Evolutionary conservation across 2,113 vertebrate species (phyloP).

Genomic region (Megaptera novaeangliae): DNA sequence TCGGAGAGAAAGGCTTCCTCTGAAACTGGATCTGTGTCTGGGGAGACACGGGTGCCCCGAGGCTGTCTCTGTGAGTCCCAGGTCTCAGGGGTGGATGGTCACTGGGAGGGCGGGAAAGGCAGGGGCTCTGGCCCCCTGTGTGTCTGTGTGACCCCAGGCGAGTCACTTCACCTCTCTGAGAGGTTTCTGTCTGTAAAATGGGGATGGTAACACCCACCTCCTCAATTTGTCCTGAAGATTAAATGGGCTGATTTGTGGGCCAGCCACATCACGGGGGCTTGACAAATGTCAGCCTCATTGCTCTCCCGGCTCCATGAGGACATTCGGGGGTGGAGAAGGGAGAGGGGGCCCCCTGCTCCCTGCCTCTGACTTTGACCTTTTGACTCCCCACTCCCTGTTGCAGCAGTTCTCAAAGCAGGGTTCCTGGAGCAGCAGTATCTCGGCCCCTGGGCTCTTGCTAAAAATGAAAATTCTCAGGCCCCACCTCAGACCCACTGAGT

Average conservation of each 20-base stretch:
- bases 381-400: background rate
- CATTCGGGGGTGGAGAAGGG: fast-evolving
- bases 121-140: fast-evolving
- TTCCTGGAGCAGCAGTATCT: background rate
- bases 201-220: background rate
- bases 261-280: background rate
- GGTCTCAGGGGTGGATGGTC: background rate
- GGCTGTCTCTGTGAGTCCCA: background rate
- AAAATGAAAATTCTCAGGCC: background rate
- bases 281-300: background rate
- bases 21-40: fast-evolving
- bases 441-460: background rate
- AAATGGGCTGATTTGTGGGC: background rate
- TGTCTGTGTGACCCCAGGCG: background rate
- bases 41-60: fast-evolving
- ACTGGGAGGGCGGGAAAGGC: fast-evolving
- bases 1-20: background rate
- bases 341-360: fast-evolving
- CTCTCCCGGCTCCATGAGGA: fast-evolving
- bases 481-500: background rate
- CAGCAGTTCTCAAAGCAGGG: background rate
- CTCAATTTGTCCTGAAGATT: background rate
- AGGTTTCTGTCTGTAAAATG: background rate
- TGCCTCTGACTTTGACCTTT: background rate
- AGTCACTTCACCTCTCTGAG: background rate